Percentiles rank a stretch among this genome's conserved stretches.
Evolutionary conservation across 1,140 invertebrate species (phyloP).

Genomic region (Paraescarpia echinospica): DNA sequence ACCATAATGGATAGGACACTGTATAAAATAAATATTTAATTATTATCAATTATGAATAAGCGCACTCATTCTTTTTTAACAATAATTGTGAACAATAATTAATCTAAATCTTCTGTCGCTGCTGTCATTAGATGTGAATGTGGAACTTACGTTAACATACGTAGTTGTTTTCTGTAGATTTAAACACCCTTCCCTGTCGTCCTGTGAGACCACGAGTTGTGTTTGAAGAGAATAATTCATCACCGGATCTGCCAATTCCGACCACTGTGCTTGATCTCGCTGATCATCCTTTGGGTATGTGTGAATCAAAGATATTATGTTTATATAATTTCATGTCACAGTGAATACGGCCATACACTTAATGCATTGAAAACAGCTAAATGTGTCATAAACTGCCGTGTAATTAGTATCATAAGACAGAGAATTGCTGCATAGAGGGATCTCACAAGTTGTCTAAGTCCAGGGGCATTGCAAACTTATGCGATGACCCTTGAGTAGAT

Average conservation of each 20-base stretch:
- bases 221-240: slow-evolving; percentile 60
- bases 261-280: slow-evolving; percentile 43
- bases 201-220: slow-evolving; percentile 63
- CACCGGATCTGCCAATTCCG: slow-evolving; percentile 55
- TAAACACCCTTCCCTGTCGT: slow-evolving; percentile 71
- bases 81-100: not conserved
- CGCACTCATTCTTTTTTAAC: not conserved
- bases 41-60: no score
- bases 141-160: not conserved
- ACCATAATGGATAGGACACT: not conserved
- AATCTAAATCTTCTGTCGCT: not conserved
- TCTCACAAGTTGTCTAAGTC: no score
- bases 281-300: slow-evolving; percentile 59
- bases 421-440: no score
- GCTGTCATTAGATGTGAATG: not conserved
- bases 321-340: no score
- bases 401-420: no score
- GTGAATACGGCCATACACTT: not conserved
- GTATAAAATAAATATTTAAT: no score
- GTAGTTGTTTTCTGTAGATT: slow-evolving; percentile 61
- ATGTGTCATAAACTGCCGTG: not conserved
- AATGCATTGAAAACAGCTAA: not conserved
- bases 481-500: no score
- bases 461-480: no score
- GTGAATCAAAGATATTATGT: not conserved